phyloP scores from a whole-genome alignment of 2,113 vertebrate species.

The Cephalophus harveyi region DNA sequence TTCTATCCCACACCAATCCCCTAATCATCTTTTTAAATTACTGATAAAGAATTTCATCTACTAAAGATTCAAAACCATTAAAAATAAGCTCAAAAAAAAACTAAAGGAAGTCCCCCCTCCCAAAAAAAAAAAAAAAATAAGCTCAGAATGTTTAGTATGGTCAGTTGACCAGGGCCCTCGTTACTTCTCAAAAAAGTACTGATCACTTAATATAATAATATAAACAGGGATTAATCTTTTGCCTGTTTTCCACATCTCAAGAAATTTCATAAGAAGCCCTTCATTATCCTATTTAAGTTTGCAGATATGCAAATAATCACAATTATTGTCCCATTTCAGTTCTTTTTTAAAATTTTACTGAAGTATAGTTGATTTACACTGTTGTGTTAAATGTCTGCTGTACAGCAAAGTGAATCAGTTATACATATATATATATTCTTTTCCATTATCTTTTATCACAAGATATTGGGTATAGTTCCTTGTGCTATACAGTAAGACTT shows the following conservation, averaged over 20 bases:
- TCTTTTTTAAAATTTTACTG: neutral
- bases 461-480: neutral
- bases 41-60: neutral
- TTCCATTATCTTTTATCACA: neutral
- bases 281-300: neutral
- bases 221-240: neutral
- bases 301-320: neutral
- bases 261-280: constrained; percentile 6
- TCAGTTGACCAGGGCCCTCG: neutral
- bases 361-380: neutral
- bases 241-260: neutral
- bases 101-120: neutral
- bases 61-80: neutral
- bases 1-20: neutral
- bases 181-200: neutral
- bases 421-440: neutral
- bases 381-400: neutral
- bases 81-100: neutral
- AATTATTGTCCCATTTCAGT: neutral
- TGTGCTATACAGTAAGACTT: neutral
- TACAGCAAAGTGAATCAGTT: neutral
- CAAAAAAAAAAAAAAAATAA: neutral
- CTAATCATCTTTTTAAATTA: neutral
- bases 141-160: neutral
- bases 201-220: neutral